Evolutionary conservation across 2,888 invertebrate genomes (phyloP).

Genomic region (Cremastinae sp.): DNA sequence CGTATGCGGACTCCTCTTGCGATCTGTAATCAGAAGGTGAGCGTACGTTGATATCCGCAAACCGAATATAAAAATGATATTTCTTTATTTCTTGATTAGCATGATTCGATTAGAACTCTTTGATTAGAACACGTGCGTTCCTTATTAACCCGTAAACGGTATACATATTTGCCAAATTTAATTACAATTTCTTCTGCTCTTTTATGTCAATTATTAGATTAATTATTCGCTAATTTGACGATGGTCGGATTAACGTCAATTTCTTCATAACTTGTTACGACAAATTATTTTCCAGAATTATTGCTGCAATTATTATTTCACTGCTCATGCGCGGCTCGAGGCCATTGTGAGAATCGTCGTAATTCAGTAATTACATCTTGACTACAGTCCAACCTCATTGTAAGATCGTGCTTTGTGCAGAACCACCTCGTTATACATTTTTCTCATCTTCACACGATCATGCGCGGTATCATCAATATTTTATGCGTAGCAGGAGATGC

Average conservation of each 20-base stretch:
- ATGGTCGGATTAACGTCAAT: conserved; percentile 44
- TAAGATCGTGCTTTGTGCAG: too few relatives aligned
- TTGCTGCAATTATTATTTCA: conserved; percentile 40
- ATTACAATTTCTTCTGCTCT: conserved; percentile 6
- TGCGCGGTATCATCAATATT: too few relatives aligned
- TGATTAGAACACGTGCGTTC: conserved; percentile 7
- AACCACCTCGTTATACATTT: too few relatives aligned
- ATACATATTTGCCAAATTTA: background rate
- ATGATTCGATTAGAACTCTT: conserved; percentile 41
- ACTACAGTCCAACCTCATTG: background rate
- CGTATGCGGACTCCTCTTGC: conserved; percentile 95
- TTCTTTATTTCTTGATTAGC: conserved; percentile 29
- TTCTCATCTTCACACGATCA: too few relatives aligned
- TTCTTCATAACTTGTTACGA: conserved; percentile 17
- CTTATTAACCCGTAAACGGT: too few relatives aligned
- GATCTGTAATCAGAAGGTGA: conserved; percentile 88
- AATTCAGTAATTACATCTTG: background rate
- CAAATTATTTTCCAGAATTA: conserved; percentile 20
- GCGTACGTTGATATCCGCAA: conserved; percentile 67
- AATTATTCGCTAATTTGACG: conserved; percentile 23
- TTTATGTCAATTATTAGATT: conserved; percentile 22
- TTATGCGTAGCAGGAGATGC: too few relatives aligned
- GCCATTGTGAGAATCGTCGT: conserved; percentile 31
- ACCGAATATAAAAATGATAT: conserved; percentile 20
- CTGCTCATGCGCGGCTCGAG: conserved; percentile 53